Evolutionary conservation across 1,140 invertebrate species (phyloP).

Genomic region (Oscheius sp.): DNA sequence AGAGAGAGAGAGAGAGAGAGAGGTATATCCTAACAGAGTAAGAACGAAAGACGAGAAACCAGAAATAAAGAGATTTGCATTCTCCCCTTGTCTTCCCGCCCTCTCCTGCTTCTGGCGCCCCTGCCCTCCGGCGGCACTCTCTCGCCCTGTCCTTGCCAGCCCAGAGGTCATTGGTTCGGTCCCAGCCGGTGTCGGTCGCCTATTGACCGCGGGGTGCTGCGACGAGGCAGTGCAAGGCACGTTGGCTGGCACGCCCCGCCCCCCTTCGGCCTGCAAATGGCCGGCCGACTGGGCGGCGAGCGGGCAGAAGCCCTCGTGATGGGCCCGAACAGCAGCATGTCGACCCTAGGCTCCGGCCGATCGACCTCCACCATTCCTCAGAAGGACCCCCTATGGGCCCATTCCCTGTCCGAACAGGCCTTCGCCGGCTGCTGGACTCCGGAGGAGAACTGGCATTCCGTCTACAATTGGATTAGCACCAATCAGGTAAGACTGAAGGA

Average conservation of each 20-base stretch:
- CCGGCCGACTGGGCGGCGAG: neutral
- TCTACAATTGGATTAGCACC: constrained; percentile 2
- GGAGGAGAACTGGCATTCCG: constrained; percentile 3
- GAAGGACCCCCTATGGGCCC: neutral
- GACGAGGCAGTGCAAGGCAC: neutral
- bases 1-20: too few species aligned
- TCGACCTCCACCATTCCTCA: neutral
- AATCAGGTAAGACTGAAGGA: neutral
- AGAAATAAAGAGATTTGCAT: too few species aligned
- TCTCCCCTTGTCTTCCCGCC: too few species aligned
- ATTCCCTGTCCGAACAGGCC: neutral
- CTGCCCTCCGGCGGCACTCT: too few species aligned
- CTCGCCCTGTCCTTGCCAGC: too few species aligned
- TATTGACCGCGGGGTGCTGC: constrained; percentile 4
- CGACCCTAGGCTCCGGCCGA: neutral
- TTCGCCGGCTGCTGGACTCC: constrained; percentile 7
- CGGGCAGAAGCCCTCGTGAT: constrained; percentile 8
- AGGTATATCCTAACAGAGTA: too few species aligned
- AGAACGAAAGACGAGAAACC: too few species aligned
- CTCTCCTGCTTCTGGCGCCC: too few species aligned
- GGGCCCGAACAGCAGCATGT: neutral
- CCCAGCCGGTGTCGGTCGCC: neutral
- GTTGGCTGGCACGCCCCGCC: neutral
- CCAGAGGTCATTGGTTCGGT: too few species aligned
- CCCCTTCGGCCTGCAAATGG: constrained; percentile 1